phyloP scores from a whole-genome alignment of 2,797 vertebrate species.

The Brotula barbata region DNA sequence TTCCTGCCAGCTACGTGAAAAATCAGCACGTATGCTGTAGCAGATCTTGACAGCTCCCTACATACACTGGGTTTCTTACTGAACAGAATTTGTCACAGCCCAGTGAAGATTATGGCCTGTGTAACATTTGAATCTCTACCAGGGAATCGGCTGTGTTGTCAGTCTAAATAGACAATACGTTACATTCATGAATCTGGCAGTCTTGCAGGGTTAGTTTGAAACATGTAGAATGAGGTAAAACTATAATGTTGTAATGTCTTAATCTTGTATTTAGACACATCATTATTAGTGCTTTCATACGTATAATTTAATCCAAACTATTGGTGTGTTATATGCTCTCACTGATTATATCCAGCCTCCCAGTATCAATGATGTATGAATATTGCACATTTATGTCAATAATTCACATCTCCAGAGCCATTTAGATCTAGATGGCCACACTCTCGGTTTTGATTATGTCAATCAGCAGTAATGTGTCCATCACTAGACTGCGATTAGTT shows the following conservation, averaged over 20 bases:
- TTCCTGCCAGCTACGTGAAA: background rate
- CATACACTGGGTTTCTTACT: background rate
- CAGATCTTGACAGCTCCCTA: background rate
- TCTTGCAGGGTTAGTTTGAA: background rate
- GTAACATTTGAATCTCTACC: background rate
- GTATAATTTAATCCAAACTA: too few relatives aligned
- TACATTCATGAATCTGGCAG: background rate
- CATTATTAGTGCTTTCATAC: too few relatives aligned
- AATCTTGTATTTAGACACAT: too few relatives aligned
- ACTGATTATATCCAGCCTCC: background rate
- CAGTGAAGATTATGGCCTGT: background rate
- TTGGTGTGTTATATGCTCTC: background rate
- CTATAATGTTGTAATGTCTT: too few relatives aligned
- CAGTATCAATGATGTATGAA: background rate
- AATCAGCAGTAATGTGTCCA: background rate
- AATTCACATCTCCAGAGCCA: background rate
- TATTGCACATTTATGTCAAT: background rate
- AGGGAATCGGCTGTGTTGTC: background rate
- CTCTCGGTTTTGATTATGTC: background rate
- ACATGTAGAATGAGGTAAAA: too few relatives aligned
- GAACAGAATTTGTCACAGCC: background rate
- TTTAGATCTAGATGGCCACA: background rate
- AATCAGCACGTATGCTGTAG: background rate
- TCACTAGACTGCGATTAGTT: background rate
- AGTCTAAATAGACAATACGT: background rate